A percentile compares a stretch with the other conserved stretches of the same genome.
Evolutionary conservation across 2,113 vertebrate genomes (phyloP).

Genomic region (Abramis brama): DNA sequence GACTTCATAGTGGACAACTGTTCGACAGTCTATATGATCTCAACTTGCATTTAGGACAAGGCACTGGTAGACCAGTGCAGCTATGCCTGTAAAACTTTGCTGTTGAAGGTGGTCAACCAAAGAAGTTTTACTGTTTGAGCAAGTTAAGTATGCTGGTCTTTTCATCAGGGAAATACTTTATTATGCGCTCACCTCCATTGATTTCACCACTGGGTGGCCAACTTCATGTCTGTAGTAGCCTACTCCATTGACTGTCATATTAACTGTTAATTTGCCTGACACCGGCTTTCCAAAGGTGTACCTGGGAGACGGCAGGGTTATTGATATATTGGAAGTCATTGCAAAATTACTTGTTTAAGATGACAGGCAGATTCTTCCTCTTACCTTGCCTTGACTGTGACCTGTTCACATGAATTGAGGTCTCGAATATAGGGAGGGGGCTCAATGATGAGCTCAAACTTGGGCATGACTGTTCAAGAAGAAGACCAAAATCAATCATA

Average conservation of each 20-base stretch:
- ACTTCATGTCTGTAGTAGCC: conserved; percentile 93
- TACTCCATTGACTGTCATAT: conserved; percentile 92
- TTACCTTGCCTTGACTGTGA: conserved; percentile 86
- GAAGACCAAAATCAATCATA: not conserved
- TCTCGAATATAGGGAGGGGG: conserved; percentile 85
- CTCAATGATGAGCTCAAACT: conserved; percentile 86
- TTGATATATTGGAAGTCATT: not conserved
- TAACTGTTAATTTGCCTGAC: conserved; percentile 82
- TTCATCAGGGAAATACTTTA: not conserved
- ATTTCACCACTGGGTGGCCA: conserved; percentile 87
- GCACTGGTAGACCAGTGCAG: not conserved
- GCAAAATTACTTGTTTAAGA: not conserved
- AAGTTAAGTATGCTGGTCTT: not conserved
- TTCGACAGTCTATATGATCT: not conserved
- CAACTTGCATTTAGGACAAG: not conserved
- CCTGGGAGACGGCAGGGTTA: conserved; percentile 66
- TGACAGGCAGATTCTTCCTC: conserved; percentile 16
- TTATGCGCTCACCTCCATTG: conserved; percentile 80
- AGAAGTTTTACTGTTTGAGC: not conserved
- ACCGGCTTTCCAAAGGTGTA: conserved; percentile 93
- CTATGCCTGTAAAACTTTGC: not conserved
- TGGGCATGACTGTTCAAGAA: conserved; percentile 81
- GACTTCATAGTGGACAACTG: not conserved
- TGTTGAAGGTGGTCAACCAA: not conserved
- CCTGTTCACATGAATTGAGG: conserved; percentile 82